Conservation (phyloP, 2,113 vertebrate species). For the Corvus cornix region DNA sequence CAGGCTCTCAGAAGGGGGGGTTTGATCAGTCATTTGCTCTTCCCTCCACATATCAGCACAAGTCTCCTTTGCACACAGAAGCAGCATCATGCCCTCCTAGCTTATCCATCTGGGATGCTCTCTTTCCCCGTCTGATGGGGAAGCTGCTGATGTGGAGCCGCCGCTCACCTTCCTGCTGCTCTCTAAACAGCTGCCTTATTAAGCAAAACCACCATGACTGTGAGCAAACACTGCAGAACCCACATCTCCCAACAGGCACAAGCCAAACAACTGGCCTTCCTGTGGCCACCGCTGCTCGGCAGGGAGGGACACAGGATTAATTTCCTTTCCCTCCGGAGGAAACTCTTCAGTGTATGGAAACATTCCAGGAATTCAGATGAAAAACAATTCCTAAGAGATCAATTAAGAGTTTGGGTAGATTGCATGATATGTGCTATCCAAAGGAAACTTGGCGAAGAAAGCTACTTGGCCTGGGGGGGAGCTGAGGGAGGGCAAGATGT, state of each 20-base stretch:
- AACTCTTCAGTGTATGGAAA: not conserved
- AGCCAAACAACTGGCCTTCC: not conserved
- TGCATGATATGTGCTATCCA: not conserved
- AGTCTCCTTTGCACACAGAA: not conserved
- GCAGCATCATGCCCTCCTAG: not conserved
- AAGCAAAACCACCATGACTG: not conserved
- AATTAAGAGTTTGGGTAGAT: not conserved
- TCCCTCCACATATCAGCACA: fast-evolving
- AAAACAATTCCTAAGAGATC: slow-evolving; percentile 5
- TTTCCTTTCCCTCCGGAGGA: not conserved
- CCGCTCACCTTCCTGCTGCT: not conserved
- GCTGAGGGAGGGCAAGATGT: not conserved
- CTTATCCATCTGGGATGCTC: not conserved
- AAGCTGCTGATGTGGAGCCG: not conserved
- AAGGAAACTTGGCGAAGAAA: not conserved
- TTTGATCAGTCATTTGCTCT: not conserved
- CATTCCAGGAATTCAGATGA: slow-evolving; percentile 13
- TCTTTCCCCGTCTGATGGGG: not conserved
- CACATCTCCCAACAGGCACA: not conserved
- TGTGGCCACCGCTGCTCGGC: fast-evolving
- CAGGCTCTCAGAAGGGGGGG: not conserved
- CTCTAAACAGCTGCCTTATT: not conserved
- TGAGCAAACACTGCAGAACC: not conserved
- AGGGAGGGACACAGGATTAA: not conserved
- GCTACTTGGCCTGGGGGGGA: not conserved